Percentiles rank a stretch among this genome's conserved stretches.
Evolutionary conservation across 2,113 vertebrate species (phyloP).

Genomic region (Blennius ocellaris): DNA sequence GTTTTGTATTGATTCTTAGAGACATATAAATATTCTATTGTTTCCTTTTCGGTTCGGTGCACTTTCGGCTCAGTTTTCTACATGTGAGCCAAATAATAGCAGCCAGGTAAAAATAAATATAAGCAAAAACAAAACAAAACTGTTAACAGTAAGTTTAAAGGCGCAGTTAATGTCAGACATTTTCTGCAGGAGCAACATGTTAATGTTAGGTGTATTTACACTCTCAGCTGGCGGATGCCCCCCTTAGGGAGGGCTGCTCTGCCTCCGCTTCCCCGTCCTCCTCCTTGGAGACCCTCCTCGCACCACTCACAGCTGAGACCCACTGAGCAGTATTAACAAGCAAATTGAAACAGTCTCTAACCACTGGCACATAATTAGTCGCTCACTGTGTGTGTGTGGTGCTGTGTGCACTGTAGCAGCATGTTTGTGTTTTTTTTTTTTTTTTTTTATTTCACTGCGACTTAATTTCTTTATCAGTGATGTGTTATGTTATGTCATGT

Average conservation of each 20-base stretch:
- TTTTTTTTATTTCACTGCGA: not conserved
- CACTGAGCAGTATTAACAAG: slow-evolving; percentile 77
- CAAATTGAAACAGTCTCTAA: slow-evolving; percentile 73
- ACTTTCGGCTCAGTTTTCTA: not conserved
- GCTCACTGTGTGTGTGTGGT: slow-evolving; percentile 1
- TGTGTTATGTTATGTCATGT: not conserved
- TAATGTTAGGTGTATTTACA: slow-evolving; percentile 69
- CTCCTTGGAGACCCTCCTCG: slow-evolving; percentile 75
- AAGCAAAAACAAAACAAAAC: not conserved
- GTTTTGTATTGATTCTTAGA: not conserved
- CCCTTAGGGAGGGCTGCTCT: slow-evolving; percentile 63
- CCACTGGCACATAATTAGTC: slow-evolving; percentile 5
- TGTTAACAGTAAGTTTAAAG: not conserved
- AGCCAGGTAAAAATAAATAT: not conserved
- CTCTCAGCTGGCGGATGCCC: slow-evolving; percentile 34
- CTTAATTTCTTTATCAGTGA: not conserved
- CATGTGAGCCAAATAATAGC: slow-evolving; percentile 1
- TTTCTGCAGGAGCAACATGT: slow-evolving; percentile 23
- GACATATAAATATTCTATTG: not conserved
- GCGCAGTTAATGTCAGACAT: not conserved
- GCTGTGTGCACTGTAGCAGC: not conserved
- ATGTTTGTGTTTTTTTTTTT: too few relatives aligned
- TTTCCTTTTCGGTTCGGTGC: not conserved
- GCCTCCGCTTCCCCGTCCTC: slow-evolving; percentile 52
- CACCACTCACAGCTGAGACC: slow-evolving; percentile 82